phyloP scores from a whole-genome alignment of 2,797 vertebrate genomes.

The Dermochelys coriacea region DNA sequence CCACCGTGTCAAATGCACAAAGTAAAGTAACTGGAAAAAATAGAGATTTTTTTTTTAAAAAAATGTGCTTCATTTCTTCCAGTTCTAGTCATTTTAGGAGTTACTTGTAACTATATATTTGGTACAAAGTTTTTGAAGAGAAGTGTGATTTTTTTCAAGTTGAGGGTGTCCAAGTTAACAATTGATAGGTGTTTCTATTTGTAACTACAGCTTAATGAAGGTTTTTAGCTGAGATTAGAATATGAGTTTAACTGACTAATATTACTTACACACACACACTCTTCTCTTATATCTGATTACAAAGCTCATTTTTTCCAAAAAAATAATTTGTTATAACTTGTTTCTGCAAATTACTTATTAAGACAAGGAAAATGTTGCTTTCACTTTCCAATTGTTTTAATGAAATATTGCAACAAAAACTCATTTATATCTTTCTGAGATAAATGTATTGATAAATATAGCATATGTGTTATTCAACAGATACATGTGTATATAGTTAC shows the following conservation, averaged over 20 bases:
- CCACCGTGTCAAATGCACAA: neutral
- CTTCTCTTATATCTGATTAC: neutral
- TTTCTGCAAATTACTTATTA: neutral
- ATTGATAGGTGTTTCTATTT: neutral
- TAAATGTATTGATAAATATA: neutral
- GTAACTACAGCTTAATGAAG: neutral
- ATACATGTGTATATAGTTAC: neutral
- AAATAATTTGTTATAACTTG: neutral
- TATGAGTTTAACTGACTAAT: neutral
- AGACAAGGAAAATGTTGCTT: neutral
- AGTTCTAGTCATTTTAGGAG: neutral
- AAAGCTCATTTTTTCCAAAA: neutral
- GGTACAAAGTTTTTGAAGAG: too few relatives aligned
- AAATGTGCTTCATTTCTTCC: neutral
- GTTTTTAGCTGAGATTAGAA: neutral
- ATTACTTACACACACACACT: neutral
- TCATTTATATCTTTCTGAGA: neutral
- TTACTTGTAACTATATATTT: neutral
- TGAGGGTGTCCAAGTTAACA: neutral
- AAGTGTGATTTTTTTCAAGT: neutral
- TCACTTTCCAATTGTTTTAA: neutral
- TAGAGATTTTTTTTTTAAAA: too few relatives aligned
- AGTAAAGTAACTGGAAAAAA: neutral
- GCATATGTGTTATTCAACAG: neutral
- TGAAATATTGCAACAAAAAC: neutral